Conservation (phyloP, 2,888 invertebrate genomes). For the Colostygia pectinataria region DNA sequence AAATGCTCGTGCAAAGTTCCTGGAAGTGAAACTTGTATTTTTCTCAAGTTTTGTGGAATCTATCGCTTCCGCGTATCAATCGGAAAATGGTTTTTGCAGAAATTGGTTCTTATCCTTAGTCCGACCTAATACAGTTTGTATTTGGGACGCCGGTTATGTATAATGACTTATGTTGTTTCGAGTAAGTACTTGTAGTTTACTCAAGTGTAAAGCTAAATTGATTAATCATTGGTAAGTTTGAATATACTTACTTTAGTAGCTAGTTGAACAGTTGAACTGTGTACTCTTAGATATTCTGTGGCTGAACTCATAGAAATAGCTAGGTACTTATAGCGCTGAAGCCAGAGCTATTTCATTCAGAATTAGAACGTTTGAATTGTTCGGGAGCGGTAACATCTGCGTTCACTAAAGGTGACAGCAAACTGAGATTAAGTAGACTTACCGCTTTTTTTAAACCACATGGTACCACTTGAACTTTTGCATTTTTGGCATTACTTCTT, state of each 20-base stretch:
- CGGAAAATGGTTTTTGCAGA: conserved; percentile 50
- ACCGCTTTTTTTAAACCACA: conserved; percentile 45
- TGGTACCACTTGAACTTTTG: conserved; percentile 40
- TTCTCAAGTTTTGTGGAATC: conserved; percentile 61
- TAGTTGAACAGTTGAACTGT: conserved; percentile 4
- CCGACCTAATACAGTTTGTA: conserved; percentile 58
- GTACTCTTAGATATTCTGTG: conserved; percentile 7
- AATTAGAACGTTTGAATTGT: conserved; percentile 32
- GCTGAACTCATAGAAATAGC: not conserved
- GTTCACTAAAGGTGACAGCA: conserved; percentile 63
- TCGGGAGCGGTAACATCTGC: conserved; percentile 69
- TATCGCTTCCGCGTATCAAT: conserved; percentile 64
- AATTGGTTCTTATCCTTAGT: conserved; percentile 55
- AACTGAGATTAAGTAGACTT: conserved; percentile 54
- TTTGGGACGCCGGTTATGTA: conserved; percentile 47
- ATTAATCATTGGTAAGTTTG: conserved; percentile 31
- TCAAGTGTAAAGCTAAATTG: conserved; percentile 32
- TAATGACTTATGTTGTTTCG: too few species aligned
- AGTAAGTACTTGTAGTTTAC: too few species aligned
- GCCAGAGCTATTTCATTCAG: conserved; percentile 35
- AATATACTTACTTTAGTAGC: conserved; percentile 29
- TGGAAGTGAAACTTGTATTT: conserved; percentile 71
- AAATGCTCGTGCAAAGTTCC: conserved; percentile 67
- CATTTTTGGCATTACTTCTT: conserved; percentile 23
- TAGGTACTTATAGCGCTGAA: not conserved